Evolutionary conservation across 2,113 vertebrate species (phyloP).

Genomic region (Urocolius indicus): DNA sequence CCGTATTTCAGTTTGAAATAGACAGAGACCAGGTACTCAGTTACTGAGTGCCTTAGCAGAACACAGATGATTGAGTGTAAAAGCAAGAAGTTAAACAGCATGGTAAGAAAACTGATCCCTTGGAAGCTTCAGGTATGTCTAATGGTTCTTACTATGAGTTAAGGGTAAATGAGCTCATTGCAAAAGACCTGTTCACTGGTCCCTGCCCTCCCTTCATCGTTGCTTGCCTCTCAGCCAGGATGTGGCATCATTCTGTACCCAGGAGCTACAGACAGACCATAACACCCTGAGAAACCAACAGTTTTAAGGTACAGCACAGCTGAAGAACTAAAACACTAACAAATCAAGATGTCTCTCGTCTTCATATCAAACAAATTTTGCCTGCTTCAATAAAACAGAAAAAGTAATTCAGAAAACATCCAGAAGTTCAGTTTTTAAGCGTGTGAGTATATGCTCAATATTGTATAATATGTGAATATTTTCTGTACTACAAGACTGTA

Average conservation of each 20-base stretch:
- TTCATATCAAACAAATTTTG: background rate
- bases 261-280: background rate
- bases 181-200: background rate
- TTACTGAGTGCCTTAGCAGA: background rate
- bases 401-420: background rate
- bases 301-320: background rate
- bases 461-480: background rate
- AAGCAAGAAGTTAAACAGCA: background rate
- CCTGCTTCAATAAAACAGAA: background rate
- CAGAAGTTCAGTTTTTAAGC: background rate
- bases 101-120: background rate
- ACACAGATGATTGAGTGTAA: background rate
- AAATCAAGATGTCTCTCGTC: background rate
- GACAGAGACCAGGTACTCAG: background rate
- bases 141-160: background rate
- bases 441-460: background rate
- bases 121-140: background rate
- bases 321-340: background rate
- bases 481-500: background rate
- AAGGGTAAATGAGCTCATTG: background rate
- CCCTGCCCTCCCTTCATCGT: accelerated
- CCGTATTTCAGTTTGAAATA: background rate
- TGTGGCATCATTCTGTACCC: background rate
- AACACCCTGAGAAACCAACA: background rate
- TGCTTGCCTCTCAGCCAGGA: background rate